These are phyloP conservation scores for Epizoanthus stellaris DNA, from an alignment of 92 coral and sea anemone genomes.

Conservation along the genomic window DNA sequence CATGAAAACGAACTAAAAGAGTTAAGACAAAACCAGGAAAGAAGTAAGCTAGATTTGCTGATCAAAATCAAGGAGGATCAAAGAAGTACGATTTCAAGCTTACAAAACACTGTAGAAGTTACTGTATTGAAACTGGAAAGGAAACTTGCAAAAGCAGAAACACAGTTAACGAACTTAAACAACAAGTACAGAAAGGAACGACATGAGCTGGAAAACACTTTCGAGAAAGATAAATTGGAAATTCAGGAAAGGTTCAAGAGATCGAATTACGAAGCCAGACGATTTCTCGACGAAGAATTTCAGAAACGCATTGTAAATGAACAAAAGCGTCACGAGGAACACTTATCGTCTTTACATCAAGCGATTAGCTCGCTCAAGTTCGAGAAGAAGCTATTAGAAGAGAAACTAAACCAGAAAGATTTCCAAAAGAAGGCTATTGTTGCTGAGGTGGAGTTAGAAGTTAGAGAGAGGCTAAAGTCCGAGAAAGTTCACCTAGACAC, in stretches of 20 bases:
- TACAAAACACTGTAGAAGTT: neutral
- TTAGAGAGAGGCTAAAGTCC: neutral
- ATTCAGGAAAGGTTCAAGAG: neutral
- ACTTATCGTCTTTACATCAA: neutral
- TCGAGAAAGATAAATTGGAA: neutral
- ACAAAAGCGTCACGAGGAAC: neutral
- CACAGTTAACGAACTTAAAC: neutral
- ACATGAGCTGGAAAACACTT: conserved; percentile 7
- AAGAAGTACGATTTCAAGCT: neutral
- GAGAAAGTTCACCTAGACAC: neutral
- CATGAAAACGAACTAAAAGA: conserved; percentile 9
- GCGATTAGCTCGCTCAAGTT: neutral
- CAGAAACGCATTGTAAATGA: neutral
- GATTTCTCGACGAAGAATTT: neutral
- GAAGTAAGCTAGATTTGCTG: neutral
- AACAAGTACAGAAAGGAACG: neutral
- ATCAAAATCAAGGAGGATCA: conserved; percentile 2
- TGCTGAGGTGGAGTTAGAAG: conserved; percentile 7
- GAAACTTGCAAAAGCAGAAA: conserved; percentile 10
- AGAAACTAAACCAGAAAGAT: neutral
- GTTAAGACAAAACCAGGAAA: conserved; percentile 5
- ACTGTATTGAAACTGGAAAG: neutral
- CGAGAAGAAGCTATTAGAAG: conserved; percentile 9
- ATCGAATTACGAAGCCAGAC: neutral
- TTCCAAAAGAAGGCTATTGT: neutral